Base-by-base conservation (phyloP, 2,797 vertebrate genomes). In the Pantherophis vulpinus region DNA sequence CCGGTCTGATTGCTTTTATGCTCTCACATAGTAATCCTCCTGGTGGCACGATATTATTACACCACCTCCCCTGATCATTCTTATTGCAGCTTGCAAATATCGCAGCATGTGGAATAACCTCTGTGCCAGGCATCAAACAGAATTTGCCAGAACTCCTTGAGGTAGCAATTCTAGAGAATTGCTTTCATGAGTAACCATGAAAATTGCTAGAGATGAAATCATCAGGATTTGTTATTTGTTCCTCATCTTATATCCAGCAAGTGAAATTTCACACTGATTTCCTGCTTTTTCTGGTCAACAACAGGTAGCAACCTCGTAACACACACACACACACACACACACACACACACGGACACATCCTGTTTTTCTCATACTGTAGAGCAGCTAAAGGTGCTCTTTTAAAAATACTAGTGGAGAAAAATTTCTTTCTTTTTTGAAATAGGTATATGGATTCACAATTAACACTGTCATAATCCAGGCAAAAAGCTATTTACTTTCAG, bases 191-290 rank as follows among this genome's bases (percentile, higher is more conserved):
- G 79, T 70, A 88, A 93, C 89, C 93, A 93, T 92, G 93, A 93
- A 92, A 93, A 94, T 94, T 42, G 89, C 94, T 74, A 60, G 66
- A 89, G 91, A 93, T 86, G 87, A 93, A 94, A 93, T 92, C 54
- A 94, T 91, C 91, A 70, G 79, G 92, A 93, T 92, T 90, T 89
- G 70, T 89, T 91, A 88, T 94, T 93, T 94, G 93, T 86, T 91
- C 86, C 95, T 94, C 89, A 93, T 58, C 89, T 95, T 94, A 91
- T 92, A 32, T 95, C 91, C 74, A 32, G 42, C 88, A 91, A 92
- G 92, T 86, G 66, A 90, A 88, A 60, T 95, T 97, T 94, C 94
- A 94, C 92, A 61, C 91, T 95, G 91, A 95, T 91, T 91, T 95
- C 88, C 95, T 95, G 56, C 92, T 93, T 25, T 32, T 94, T 94